Conservation (phyloP, 2,113 vertebrate species). For the Paramisgurnus dabryanus region DNA sequence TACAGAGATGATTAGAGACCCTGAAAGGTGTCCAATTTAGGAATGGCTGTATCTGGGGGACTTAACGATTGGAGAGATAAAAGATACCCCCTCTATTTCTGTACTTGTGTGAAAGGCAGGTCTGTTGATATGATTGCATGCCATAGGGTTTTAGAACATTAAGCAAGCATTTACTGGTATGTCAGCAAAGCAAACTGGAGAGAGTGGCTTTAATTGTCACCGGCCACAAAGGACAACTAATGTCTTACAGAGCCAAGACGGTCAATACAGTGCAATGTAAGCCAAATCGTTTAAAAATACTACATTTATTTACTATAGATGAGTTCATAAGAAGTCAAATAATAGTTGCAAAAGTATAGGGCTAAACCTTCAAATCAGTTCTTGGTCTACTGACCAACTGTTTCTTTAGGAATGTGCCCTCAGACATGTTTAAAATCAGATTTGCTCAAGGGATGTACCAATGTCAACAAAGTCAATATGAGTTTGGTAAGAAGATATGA, state of each 20-base stretch:
- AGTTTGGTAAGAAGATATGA: background rate
- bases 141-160: background rate
- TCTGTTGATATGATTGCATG: slow-evolving; percentile 29
- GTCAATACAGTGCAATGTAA: slow-evolving; percentile 4
- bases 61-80: slow-evolving; percentile 27
- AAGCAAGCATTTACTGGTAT: background rate
- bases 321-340: background rate
- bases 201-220: background rate
- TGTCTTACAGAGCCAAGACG: slow-evolving; percentile 10
- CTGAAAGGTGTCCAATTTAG: slow-evolving; percentile 1
- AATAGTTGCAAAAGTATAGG: background rate
- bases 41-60: background rate
- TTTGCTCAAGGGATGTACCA: background rate
- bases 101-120: slow-evolving; percentile 22
- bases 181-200: background rate
- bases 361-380: background rate
- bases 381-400: background rate
- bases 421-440: slow-evolving; percentile 16
- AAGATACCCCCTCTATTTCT: slow-evolving; percentile 24
- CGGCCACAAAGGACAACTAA: background rate
- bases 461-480: slow-evolving; percentile 16
- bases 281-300: background rate
- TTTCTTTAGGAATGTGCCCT: slow-evolving; percentile 3
- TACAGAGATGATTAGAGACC: slow-evolving; percentile 7
- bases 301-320: background rate